These are phyloP conservation scores for Apotomis capreana DNA, from an alignment of 2,888 invertebrate species.

Conservation along the genomic window DNA sequence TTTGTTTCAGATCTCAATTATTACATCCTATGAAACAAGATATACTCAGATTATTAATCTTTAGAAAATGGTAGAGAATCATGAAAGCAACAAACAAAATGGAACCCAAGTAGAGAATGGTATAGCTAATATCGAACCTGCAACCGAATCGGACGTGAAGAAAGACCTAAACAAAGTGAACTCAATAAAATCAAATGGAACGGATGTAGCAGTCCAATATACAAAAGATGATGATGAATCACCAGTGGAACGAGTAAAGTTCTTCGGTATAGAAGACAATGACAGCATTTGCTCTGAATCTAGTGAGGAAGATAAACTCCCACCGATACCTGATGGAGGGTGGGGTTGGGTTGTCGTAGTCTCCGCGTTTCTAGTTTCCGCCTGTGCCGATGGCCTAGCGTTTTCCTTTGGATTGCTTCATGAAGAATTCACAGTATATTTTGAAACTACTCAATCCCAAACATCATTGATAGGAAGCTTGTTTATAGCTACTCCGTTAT, in stretches of 20 bases:
- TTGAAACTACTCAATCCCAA: slow-evolving; percentile 90
- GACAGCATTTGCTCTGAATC: slow-evolving; percentile 73
- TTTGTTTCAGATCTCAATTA: slow-evolving; percentile 31
- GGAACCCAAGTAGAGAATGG: slow-evolving; percentile 42
- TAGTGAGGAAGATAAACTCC: slow-evolving; percentile 67
- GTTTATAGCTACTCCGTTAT: slow-evolving; percentile 93
- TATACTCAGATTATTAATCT: neutral
- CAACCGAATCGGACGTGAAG: slow-evolving; percentile 47
- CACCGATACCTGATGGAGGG: slow-evolving; percentile 90
- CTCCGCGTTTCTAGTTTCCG: slow-evolving; percentile 92
- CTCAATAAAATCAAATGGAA: slow-evolving; percentile 63
- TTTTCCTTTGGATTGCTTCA: slow-evolving; percentile 96
- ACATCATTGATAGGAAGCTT: slow-evolving; percentile 95
- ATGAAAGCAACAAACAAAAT: slow-evolving; percentile 37
- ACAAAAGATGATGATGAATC: slow-evolving; percentile 58
- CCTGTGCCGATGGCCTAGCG: slow-evolving; percentile 95
- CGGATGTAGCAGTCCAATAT: slow-evolving; percentile 58
- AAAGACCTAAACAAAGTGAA: slow-evolving; percentile 70
- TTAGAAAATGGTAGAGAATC: slow-evolving; percentile 36
- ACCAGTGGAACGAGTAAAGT: slow-evolving; percentile 71
- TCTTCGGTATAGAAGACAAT: slow-evolving; percentile 74
- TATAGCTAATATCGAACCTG: slow-evolving; percentile 38
- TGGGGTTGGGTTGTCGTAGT: slow-evolving; percentile 96
- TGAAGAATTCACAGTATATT: slow-evolving; percentile 90
- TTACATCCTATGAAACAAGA: slow-evolving; percentile 24